Conservation (phyloP, 2,888 invertebrate species). For the Hypomecis atomaria region DNA sequence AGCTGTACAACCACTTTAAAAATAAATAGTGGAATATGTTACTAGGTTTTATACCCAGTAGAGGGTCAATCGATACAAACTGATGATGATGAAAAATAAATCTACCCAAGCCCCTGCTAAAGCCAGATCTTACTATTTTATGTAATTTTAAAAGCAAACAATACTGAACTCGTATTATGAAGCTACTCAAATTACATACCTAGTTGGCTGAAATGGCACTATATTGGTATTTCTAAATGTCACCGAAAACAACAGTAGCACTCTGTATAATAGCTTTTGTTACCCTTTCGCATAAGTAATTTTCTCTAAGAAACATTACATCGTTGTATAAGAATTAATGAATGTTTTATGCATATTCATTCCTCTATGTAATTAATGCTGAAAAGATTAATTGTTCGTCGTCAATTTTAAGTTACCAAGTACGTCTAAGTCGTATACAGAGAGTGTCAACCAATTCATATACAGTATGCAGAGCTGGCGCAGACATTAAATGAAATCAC, state of each 20-base stretch:
- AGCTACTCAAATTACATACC: too few relatives aligned
- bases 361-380: slow-evolving; percentile 18
- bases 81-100: too few relatives aligned
- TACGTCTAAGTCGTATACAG: background rate
- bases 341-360: slow-evolving; percentile 25
- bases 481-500: too few relatives aligned
- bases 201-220: background rate
- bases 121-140: too few relatives aligned
- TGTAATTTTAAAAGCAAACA: too few relatives aligned
- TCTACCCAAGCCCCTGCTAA: too few relatives aligned
- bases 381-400: slow-evolving; percentile 28
- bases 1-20: too few relatives aligned
- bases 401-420: slow-evolving; percentile 6
- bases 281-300: slow-evolving; percentile 17
- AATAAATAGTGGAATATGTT: too few relatives aligned
- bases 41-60: too few relatives aligned
- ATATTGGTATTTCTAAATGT: slow-evolving; percentile 2
- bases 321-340: slow-evolving; percentile 20
- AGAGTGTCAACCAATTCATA: background rate
- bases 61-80: too few relatives aligned
- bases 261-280: slow-evolving; percentile 16
- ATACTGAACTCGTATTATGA: too few relatives aligned
- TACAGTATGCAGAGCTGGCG: background rate
- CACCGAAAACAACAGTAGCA: slow-evolving; percentile 8
- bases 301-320: slow-evolving; percentile 17